Base-by-base conservation (phyloP, 2,113 vertebrate species). In the Rhinogobius similis region DNA sequence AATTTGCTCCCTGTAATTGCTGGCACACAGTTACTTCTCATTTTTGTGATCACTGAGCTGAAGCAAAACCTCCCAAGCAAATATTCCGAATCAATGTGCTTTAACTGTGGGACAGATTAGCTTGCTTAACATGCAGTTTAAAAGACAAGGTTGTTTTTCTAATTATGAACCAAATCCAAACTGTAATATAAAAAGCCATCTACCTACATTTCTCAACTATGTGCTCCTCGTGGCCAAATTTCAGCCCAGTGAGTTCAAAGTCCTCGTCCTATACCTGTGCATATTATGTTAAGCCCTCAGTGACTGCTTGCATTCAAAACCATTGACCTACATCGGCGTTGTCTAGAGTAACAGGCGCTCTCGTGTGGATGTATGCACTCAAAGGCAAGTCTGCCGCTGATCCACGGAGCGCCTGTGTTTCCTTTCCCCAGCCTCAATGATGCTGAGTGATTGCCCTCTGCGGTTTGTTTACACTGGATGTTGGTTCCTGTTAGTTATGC, bases 291-390 rank as follows among this genome's bases (percentile, higher is more conserved):
- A 73, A 84, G 62, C 64, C 43, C 72, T 50, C 65, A 75, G 59
- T 73, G 74, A 72, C 67, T 81, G 72, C 79, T 81, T 68, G 71
- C 46, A 83, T 86, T 84, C 73, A 80, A 73, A 77, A 74, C 70
- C 58, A 74, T 1, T 83, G 76, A 81, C 81, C 76, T 82, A 67
- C 16, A 69, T 67, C 21, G 61, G 43, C 70, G 66, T 24, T 71
- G 68, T 79, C 68, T 77, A 24, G 68, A 80, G 62, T 77, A 78
- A 78, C 53, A 11, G 27, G 18, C 52, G 10, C 52, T 71, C 63
- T 62, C 63, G 29, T 73, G 39, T 71, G 21, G 68, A 56, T 79
- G 56, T 32, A 39, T 55, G 44, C 59, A 66, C 1, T 59, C 13
- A 69, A 78, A 71, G 72, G 58, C 80, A 63, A 32, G 48, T 79